Evolutionary conservation across 2,888 invertebrate genomes (phyloP), one percentile per base, ranked within the genome.

Genomic region (Athripsodes cinereus): DNA sequence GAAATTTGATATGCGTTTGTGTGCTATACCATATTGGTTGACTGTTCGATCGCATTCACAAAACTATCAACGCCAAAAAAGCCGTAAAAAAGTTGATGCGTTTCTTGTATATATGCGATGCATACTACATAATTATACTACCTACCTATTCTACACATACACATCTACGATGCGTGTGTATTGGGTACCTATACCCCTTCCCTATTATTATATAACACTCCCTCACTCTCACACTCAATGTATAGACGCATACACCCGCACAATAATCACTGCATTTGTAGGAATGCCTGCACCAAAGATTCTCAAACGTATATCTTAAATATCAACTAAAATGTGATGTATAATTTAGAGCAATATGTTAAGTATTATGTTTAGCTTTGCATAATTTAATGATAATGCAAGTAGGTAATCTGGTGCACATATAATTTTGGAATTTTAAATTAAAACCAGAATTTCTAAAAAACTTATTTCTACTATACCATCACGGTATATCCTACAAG

Each of bases 11-110:
- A n/a, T n/a, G n/a, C n/a, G n/a, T n/a, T n/a, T n/a, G n/a, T n/a
- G n/a, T n/a, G n/a, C n/a, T n/a, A n/a, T 47, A 20, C 21, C 16
- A 47, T 20, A 6, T 47, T 19, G 47, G 44, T 48, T 52, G 31
- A 31, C 52, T 54, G 60, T 57, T 58, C 55, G 26, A 18, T 26
- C 55, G 58, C 56, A 62, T 62, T 62, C 60, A 62, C 62, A 58
- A 62, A 60, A 58, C 50, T 52, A 48, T 35, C 58, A 52, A 55
- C 57, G 58, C 55, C 53, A 60, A 62, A 62, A 62, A 62, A 60
- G 55, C 55, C 40, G 40, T 59, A 59, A 59, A 59, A 59, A 55
- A 59, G 48, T 59, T 35, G 59, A 59, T 59, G 55, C 55, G 52
- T 59, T 58, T 55, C 52, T 59, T 18, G 16, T 47, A 47, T 47